phyloP scores from a whole-genome alignment of 2,797 vertebrate genomes.

The Mergus octosetaceus region DNA sequence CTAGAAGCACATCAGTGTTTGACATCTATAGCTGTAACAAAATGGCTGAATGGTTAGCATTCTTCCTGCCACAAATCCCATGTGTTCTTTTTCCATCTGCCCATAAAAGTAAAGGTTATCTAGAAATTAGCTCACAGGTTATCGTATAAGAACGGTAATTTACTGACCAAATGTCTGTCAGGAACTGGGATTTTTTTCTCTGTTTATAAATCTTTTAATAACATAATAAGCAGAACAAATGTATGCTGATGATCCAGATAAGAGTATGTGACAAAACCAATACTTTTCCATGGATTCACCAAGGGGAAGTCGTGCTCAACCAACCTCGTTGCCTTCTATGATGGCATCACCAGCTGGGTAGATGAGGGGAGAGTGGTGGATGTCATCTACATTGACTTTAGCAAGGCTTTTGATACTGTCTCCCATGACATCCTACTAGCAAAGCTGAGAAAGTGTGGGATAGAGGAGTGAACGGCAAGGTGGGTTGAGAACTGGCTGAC shows the following conservation, averaged over 20 bases:
- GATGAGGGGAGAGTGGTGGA: too few species aligned
- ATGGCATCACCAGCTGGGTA: too few species aligned
- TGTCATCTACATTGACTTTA: too few species aligned
- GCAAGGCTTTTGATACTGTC: too few species aligned
- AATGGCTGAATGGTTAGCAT: background rate
- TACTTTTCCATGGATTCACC: background rate
- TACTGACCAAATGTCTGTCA: background rate
- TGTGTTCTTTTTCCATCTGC: background rate
- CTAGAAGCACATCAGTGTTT: background rate
- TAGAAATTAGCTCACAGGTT: background rate
- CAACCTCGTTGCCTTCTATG: too few species aligned
- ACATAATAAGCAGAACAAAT: background rate
- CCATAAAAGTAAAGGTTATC: conserved; percentile 2
- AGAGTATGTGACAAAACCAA: background rate
- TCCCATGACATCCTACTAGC: too few species aligned
- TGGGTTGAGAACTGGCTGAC: too few species aligned
- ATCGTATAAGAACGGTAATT: background rate
- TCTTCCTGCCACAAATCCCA: background rate
- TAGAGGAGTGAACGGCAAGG: too few species aligned
- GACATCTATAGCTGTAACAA: conserved; percentile 6
- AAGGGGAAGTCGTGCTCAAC: too few species aligned
- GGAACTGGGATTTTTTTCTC: background rate
- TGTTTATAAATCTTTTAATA: background rate
- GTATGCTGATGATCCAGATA: background rate
- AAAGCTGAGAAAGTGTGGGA: too few species aligned